Evolutionary conservation across 2,113 vertebrate genomes (phyloP).

Genomic region (Egretta garzetta): DNA sequence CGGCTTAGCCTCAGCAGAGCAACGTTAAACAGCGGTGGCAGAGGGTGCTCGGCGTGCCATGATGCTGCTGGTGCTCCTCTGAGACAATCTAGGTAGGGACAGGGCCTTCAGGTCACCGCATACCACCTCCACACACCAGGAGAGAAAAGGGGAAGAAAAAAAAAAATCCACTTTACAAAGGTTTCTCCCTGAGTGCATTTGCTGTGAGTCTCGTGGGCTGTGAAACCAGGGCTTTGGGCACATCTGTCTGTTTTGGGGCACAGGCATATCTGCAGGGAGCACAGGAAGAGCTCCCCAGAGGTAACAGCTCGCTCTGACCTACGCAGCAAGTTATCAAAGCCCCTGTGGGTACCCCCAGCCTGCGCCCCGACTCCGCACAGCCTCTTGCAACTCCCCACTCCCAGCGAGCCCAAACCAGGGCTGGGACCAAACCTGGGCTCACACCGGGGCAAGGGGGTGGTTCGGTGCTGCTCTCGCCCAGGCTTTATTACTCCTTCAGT

Average conservation of each 20-base stretch:
- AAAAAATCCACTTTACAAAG: not conserved
- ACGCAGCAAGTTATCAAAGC: not conserved
- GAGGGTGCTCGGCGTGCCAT: rapidly evolving
- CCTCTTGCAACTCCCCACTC: not conserved
- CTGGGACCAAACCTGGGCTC: not conserved
- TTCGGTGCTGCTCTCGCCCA: not conserved
- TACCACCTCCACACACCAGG: not conserved
- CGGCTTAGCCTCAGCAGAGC: not conserved
- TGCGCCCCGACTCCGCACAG: not conserved
- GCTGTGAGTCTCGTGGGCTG: not conserved
- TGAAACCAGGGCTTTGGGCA: not conserved
- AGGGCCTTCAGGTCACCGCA: not conserved
- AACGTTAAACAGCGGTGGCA: rapidly evolving
- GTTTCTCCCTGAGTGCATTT: not conserved
- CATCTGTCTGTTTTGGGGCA: not conserved
- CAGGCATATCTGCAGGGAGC: rapidly evolving
- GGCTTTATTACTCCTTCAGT: not conserved
- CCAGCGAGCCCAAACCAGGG: not conserved
- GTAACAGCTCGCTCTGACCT: rapidly evolving
- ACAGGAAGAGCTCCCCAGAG: not conserved
- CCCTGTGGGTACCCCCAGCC: not conserved
- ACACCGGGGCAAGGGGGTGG: rapidly evolving
- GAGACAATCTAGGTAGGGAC: not conserved
- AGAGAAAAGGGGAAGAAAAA: not conserved
- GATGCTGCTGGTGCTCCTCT: not conserved